Conservation (phyloP, 2,113 vertebrate genomes). For the Montifringilla adamsi region DNA sequence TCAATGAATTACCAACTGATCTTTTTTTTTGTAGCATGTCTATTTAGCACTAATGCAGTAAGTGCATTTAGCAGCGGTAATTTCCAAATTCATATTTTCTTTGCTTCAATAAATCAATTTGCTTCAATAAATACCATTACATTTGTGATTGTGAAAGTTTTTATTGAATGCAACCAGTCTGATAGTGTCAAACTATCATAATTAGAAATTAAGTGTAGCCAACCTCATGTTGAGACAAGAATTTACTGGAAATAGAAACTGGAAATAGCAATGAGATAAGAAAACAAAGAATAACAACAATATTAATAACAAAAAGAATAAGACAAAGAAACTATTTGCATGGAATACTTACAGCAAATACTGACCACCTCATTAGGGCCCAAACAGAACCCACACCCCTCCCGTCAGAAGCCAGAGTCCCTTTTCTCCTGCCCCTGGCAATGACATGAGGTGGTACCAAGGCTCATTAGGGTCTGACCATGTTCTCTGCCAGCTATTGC, state of each 20-base stretch:
- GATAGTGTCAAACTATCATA: accelerated
- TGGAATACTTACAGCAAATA: background rate
- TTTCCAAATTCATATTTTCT: background rate
- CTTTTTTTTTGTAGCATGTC: background rate
- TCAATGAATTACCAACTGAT: background rate
- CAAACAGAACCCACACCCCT: background rate
- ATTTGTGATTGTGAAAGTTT: background rate
- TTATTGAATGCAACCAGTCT: background rate
- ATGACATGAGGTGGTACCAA: accelerated
- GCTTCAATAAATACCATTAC: background rate
- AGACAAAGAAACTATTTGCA: background rate
- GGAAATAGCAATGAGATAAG: accelerated
- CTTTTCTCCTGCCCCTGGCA: background rate
- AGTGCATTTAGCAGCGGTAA: background rate
- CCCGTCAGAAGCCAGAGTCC: background rate
- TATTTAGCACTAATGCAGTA: background rate
- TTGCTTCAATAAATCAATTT: background rate
- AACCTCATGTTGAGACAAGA: background rate
- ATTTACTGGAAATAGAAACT: background rate
- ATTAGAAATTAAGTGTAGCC: background rate
- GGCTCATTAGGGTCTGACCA: background rate
- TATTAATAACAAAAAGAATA: background rate
- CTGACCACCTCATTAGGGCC: background rate
- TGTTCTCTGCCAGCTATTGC: background rate
- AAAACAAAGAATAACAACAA: background rate